These are phyloP conservation scores for Odontophorus gujanensis DNA, from an alignment of 2,113 vertebrate species.

Conservation along the genomic window DNA sequence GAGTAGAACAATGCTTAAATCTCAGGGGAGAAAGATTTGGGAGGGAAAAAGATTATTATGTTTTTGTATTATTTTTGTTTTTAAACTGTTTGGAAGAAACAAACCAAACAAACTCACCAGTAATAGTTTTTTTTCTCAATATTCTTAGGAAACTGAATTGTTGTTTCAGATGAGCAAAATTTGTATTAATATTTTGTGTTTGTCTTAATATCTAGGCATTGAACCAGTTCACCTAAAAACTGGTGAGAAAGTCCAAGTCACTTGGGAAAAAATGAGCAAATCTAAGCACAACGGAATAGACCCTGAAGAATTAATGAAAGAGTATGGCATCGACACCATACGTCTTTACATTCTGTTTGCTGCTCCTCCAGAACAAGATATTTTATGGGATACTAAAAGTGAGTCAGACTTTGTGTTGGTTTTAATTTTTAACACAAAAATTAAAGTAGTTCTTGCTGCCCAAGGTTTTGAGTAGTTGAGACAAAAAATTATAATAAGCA, in stretches of 20 bases:
- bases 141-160: neutral
- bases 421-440: neutral
- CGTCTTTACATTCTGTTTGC: constrained; percentile 93
- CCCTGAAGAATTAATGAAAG: constrained; percentile 85
- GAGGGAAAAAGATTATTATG: neutral
- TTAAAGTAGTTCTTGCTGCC: neutral
- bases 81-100: neutral
- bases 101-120: neutral
- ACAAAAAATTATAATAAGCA: neutral
- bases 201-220: constrained; percentile 69
- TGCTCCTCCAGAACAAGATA: constrained; percentile 93
- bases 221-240: constrained; percentile 80
- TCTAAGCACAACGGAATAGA: constrained; percentile 95
- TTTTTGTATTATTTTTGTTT: neutral
- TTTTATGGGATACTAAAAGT: constrained; percentile 96
- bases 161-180: neutral
- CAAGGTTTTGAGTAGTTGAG: neutral
- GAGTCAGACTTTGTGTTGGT: constrained; percentile 39
- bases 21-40: neutral
- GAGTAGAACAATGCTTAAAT: neutral
- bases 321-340: constrained; percentile 90
- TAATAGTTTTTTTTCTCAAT: neutral
- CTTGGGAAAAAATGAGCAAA: constrained; percentile 99
- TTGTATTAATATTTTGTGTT: neutral
- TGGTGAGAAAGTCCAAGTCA: constrained; percentile 80